Base-by-base conservation (phyloP, 2,113 vertebrate genomes). In the Thunnus maccoyii region DNA sequence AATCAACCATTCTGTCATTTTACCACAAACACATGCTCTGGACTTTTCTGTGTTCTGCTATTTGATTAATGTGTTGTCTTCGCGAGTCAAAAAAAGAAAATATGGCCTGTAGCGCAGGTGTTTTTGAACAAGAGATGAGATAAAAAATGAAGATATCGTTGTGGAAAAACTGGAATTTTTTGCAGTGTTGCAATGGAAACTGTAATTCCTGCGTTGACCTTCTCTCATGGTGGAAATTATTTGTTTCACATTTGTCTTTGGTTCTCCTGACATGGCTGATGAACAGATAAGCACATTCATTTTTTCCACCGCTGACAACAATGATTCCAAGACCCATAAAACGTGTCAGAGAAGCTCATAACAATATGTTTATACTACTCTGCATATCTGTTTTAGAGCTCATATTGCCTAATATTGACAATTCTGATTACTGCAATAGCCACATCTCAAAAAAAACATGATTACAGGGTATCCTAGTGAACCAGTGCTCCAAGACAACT, bases 91-190 rank as follows among this genome's bases (percentile, higher is more conserved):
- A 22, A 22, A 17, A 61, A n/a, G 12, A 27, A 52, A 52, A 30
- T 12, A 3, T 55, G 47, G 47, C 25, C 32, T 80, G n/a, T 30
- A 44, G 58, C 7, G 2, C 11, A 58, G 62, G 52, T 32, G 52
- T 48, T 58, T 50, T 61, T 16, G 17, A 22, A 5, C 46, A 51
- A 27, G 4, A 30, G 27, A 70, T 27, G 30, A 69, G 67, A 70
- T 56, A 2, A 13, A 22, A 41, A 50, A 10, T 12, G 14, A 47
- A 67, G 25, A 18, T 44, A 65, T 52, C 6, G 16, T 18, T 76
- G 20, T 58, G 4, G 20, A 58, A 51, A 18, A 72, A 60, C 30
- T 76, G 27, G 11, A 60, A 9, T 41, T 71, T 32, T 58, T 54
- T 41, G 27, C 44, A 55, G 44, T 1, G 22, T 3, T 66, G 55